phyloP scores from a whole-genome alignment of 2,888 invertebrate genomes.

The Acrobasis consociella region DNA sequence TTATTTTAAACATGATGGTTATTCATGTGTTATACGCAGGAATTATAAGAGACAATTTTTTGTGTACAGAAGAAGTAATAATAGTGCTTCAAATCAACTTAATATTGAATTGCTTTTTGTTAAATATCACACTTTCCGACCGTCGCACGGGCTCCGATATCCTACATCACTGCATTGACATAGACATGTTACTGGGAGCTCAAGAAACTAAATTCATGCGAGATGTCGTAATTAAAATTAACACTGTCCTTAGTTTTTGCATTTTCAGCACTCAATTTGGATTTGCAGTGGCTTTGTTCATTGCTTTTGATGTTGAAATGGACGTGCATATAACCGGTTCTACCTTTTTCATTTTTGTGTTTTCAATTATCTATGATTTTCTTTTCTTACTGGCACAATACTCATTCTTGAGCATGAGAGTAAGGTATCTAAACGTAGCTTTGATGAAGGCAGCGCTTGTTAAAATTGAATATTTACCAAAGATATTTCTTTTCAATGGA shows the following conservation, averaged over 20 bases:
- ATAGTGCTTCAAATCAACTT: conserved; percentile 40
- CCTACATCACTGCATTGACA: conserved; percentile 47
- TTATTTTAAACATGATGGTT: conserved; percentile 35
- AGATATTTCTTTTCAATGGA: conserved; percentile 47
- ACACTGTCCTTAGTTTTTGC: conserved; percentile 28
- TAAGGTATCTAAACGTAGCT: conserved; percentile 59
- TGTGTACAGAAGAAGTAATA: conserved; percentile 47
- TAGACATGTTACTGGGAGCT: conserved; percentile 55
- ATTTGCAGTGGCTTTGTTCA: conserved; percentile 37
- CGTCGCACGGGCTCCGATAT: conserved; percentile 43
- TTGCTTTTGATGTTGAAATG: conserved; percentile 40
- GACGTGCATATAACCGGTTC: conserved; percentile 4
- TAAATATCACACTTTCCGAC: conserved; percentile 49
- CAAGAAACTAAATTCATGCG: conserved; percentile 63
- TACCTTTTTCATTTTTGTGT: conserved; percentile 22
- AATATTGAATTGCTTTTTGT: conserved; percentile 43
- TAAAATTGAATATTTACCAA: conserved; percentile 50
- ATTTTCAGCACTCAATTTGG: conserved; percentile 36
- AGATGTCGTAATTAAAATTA: conserved; percentile 38
- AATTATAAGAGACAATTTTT: conserved; percentile 37
- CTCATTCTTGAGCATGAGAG: conserved; percentile 46
- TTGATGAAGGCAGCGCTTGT: conserved; percentile 53
- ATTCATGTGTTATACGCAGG: conserved; percentile 43
- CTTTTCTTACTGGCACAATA: conserved; percentile 42
- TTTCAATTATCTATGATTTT: conserved; percentile 46